Conservation (phyloP, 1,140 invertebrate species). For the Aleiodes sp. region DNA sequence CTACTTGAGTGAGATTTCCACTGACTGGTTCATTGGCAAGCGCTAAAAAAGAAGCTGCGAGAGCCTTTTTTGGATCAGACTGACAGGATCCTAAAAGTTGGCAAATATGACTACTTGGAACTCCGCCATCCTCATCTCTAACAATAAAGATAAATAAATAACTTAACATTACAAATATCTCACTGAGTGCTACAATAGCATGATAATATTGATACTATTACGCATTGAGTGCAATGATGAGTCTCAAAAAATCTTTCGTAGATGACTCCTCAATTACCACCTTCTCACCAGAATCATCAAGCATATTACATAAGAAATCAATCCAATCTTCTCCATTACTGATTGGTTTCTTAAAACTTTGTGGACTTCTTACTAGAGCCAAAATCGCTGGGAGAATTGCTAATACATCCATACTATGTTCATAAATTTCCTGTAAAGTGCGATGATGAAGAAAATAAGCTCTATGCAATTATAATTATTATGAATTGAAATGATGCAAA, state of each 20-base stretch:
- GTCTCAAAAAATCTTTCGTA: constrained; percentile 46
- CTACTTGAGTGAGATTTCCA: constrained; percentile 45
- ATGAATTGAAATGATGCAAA: neutral
- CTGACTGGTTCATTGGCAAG: constrained; percentile 45
- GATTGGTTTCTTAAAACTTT: constrained; percentile 25
- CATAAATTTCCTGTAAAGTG: constrained; percentile 45
- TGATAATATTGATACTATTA: constrained; percentile 34
- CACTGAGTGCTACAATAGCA: neutral
- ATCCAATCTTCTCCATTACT: constrained; percentile 47
- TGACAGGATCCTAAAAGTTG: constrained; percentile 51
- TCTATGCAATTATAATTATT: too few relatives aligned
- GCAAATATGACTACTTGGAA: constrained; percentile 47
- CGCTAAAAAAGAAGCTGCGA: constrained; percentile 48
- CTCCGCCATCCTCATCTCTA: constrained; percentile 53
- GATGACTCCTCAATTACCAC: constrained; percentile 36
- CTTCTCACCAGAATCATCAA: constrained; percentile 31
- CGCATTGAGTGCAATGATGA: constrained; percentile 52
- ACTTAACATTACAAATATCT: neutral
- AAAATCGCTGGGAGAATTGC: constrained; percentile 51
- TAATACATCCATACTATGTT: constrained; percentile 55
- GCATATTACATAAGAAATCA: constrained; percentile 45
- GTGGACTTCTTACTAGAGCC: constrained; percentile 39
- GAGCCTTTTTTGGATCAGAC: constrained; percentile 44
- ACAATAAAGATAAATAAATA: neutral
- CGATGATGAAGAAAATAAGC: neutral